phyloP scores from a whole-genome alignment of 2,113 vertebrate species.

The Ascaphus truei region DNA sequence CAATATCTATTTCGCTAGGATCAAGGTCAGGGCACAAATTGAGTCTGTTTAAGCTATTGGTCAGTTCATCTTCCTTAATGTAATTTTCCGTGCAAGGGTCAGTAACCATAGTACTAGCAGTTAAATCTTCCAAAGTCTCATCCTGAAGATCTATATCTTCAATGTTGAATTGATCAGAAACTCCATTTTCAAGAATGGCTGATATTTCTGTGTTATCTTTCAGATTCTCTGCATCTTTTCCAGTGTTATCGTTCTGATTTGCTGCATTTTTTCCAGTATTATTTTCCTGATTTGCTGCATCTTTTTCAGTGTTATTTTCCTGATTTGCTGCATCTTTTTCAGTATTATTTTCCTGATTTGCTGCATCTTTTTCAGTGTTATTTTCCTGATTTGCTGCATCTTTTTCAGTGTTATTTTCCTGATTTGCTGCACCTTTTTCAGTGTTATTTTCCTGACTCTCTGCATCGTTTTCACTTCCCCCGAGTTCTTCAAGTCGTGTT shows the following conservation, averaged over 20 bases:
- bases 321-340: not conserved
- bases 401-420: not conserved
- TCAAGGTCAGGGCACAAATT: conserved; percentile 56
- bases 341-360: not conserved
- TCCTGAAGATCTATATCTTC: not conserved
- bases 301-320: not conserved
- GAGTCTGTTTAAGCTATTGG: conserved; percentile 60
- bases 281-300: not conserved
- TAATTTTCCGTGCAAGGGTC: not conserved
- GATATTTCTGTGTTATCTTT: not conserved
- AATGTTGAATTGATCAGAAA: too few relatives aligned
- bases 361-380: not conserved
- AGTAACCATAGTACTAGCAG: too few relatives aligned
- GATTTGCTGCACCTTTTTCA: not conserved
- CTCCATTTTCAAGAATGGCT: not conserved
- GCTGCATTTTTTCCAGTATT: not conserved
- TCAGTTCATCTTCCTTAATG: conserved; percentile 47
- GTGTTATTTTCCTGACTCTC: not conserved
- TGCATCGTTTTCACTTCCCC: not conserved
- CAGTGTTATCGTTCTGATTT: not conserved
- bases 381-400: not conserved
- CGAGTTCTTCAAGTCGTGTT: not conserved
- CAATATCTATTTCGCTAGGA: conserved; percentile 45
- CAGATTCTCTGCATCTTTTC: not conserved
- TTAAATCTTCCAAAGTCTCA: not conserved